A percentile compares a stretch with the other conserved stretches of the same genome.
Evolutionary conservation across 2,888 invertebrate genomes (phyloP).

Genomic region (Drosophila recens): DNA sequence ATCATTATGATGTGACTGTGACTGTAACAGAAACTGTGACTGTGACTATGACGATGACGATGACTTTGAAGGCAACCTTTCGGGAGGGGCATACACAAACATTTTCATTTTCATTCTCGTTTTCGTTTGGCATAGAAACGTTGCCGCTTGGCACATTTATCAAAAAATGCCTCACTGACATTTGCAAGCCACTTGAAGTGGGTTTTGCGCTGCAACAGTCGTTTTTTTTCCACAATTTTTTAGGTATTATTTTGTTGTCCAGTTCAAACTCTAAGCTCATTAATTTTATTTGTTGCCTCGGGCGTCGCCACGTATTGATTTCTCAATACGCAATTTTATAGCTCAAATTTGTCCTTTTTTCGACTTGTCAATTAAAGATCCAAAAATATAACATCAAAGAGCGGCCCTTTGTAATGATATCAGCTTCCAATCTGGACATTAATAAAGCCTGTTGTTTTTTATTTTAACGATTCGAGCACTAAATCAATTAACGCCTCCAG

Average conservation of each 20-base stretch:
- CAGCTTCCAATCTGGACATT: slow-evolving; percentile 35
- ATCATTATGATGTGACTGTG: slow-evolving; percentile 79
- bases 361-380: slow-evolving; percentile 50
- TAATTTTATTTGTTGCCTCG: slow-evolving; percentile 68
- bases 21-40: slow-evolving; percentile 28
- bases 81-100: slow-evolving; percentile 70
- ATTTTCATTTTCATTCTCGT: slow-evolving; percentile 72
- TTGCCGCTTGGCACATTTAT: slow-evolving; percentile 76
- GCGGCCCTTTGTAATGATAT: slow-evolving; percentile 60
- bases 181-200: slow-evolving; percentile 74
- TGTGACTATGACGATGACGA: slow-evolving; percentile 6
- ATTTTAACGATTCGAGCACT: slow-evolving; percentile 57
- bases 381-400: slow-evolving; percentile 48
- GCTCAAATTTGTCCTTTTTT: slow-evolving; percentile 11
- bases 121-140: slow-evolving; percentile 70
- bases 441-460: slow-evolving; percentile 48
- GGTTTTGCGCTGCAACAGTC: slow-evolving; percentile 63
- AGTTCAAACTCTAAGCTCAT: slow-evolving; percentile 60
- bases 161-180: slow-evolving; percentile 75
- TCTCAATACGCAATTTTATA: slow-evolving; percentile 68
- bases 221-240: not conserved
- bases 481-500: slow-evolving; percentile 76
- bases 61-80: slow-evolving; percentile 61
- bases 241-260: slow-evolving; percentile 31
- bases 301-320: slow-evolving; percentile 55